Base-by-base conservation (phyloP, 2,797 vertebrate species). In the Sciurus vulgaris region DNA sequence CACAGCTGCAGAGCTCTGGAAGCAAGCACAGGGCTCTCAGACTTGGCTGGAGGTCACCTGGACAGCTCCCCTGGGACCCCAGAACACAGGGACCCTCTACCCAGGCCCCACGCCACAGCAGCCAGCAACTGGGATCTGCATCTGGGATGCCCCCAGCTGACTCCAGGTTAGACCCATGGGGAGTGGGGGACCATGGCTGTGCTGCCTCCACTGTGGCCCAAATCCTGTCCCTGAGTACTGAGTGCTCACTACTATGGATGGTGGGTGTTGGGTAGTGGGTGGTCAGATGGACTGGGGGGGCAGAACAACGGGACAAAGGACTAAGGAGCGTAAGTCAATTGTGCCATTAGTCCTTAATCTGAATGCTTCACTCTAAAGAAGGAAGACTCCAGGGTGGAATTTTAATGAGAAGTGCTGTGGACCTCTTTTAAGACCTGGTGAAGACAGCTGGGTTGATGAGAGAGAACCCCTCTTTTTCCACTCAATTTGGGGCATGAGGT, bases 121-220 rank as follows among this genome's bases (percentile, higher is more conserved):
- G 1, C 47, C 65, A 38, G 28, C 26, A 17, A 2, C 18, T 0
- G 6, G 35, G 33, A 20, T 22, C 1, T 0, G 59, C 4, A 12
- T 54, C 49, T 15, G 3, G 86, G 51, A 28, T 63, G 35, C 47
- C 81, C 86, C 49, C 14, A 0, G 1, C 5, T 17, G 28, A 81
- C 5, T 10, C 61, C 41, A 15, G 51, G 33, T 65, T 26, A 69
- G 65, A 61, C 56, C 63, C 56, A 1, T 70, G 10, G n/a, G 63
- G n/a, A 44, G 3, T 28, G 63, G 2, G 47, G 26, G 47, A 5
- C 38, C 26, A 11, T 0, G 1, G 22, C 33, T 0, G 0, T 1
- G 28, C 69, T 24, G 44, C 38, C 63, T 33, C 63, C 38, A 44
- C 3, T 18, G 22, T 5, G 3, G 70, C 72, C 72, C 76, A 41